phyloP scores from a whole-genome alignment of 2,113 vertebrate genomes.

The Machaerirhynchus nigripectus region DNA sequence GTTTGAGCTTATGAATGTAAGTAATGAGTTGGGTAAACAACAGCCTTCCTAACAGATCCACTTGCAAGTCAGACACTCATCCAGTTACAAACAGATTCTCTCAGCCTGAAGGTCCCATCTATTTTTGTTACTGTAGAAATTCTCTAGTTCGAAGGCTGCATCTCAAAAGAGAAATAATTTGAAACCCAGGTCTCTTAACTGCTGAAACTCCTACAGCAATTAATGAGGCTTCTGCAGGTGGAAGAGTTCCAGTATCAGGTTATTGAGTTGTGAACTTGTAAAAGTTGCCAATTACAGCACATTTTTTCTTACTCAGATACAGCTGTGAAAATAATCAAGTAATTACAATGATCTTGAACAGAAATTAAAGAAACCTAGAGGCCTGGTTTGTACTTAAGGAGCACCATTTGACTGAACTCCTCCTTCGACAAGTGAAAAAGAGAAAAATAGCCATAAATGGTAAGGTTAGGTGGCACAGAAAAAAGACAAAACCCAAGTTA shows the following conservation, averaged over 20 bases:
- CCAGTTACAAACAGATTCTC: background rate
- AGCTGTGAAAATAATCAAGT: slow-evolving; percentile 57
- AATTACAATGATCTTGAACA: slow-evolving; percentile 25
- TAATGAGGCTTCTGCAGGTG: slow-evolving; percentile 36
- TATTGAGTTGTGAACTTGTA: slow-evolving; percentile 27
- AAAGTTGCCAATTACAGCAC: slow-evolving; percentile 18
- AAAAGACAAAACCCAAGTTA: background rate
- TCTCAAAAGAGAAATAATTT: background rate
- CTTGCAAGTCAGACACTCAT: background rate
- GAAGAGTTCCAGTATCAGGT: slow-evolving; percentile 28
- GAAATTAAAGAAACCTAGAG: slow-evolving; percentile 10
- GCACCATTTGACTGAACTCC: background rate
- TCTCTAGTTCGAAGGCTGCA: background rate
- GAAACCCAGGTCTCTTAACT: background rate
- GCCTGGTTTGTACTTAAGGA: background rate
- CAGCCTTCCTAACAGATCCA: background rate
- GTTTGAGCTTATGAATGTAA: background rate
- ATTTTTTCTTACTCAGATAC: slow-evolving; percentile 38
- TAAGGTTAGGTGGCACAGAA: background rate
- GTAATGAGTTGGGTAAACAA: slow-evolving; percentile 2
- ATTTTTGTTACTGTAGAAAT: background rate
- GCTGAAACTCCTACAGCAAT: background rate
- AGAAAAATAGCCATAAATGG: background rate
- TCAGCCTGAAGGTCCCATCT: background rate
- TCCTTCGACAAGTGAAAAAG: background rate